Conservation (phyloP, 2,113 vertebrate genomes). For the Rostratula benghalensis region DNA sequence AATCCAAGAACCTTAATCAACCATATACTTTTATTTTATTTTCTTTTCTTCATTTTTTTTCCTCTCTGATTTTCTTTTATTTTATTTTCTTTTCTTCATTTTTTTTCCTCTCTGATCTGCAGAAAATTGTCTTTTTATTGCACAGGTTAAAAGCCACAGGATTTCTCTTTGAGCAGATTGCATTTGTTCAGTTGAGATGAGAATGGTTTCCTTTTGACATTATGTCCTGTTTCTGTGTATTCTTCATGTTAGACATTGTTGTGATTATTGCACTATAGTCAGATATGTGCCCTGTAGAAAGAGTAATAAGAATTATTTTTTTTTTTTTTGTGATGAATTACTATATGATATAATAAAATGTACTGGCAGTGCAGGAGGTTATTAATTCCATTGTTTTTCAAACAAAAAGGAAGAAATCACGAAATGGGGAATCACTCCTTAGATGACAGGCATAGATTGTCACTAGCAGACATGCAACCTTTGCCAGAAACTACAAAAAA, state of each 20-base stretch:
- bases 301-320: not conserved
- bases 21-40: accelerated
- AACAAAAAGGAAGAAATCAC: not conserved
- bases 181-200: not conserved
- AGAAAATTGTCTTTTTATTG: not conserved
- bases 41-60: not conserved
- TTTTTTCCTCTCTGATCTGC: not conserved
- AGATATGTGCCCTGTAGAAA: not conserved
- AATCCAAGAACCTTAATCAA: not conserved
- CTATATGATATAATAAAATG: not conserved
- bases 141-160: not conserved
- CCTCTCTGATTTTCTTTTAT: too few relatives aligned
- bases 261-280: not conserved
- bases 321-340: not conserved
- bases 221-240: not conserved
- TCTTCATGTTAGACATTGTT: not conserved
- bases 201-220: not conserved
- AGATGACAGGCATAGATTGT: not conserved
- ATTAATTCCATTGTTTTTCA: not conserved
- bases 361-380: not conserved
- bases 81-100: too few relatives aligned
- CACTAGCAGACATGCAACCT: not conserved
- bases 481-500: not conserved
- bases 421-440: not conserved
- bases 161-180: not conserved